Conservation (phyloP, 2,888 invertebrate species). For the Tryphoninae sp. region DNA sequence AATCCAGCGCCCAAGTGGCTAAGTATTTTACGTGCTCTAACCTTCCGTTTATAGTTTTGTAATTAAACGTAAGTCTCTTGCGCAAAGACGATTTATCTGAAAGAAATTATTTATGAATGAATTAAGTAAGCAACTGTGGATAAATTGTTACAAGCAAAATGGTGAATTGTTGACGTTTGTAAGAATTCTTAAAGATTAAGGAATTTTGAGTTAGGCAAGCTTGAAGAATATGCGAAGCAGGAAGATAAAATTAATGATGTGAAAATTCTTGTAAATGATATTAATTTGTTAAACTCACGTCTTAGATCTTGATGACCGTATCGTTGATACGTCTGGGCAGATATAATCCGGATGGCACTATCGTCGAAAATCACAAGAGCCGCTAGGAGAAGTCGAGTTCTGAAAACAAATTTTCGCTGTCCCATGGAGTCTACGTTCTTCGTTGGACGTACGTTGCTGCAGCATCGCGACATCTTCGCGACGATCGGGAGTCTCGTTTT, state of each 20-base stretch:
- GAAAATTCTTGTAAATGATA: not conserved
- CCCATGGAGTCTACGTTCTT: constrained; percentile 22
- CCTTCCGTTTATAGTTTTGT: too few relatives aligned
- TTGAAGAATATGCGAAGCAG: too few relatives aligned
- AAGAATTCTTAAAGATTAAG: too few relatives aligned
- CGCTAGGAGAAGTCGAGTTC: not conserved
- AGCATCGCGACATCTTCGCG: constrained; percentile 48
- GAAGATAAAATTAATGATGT: not conserved
- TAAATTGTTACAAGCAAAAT: too few relatives aligned
- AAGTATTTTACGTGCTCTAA: too few relatives aligned
- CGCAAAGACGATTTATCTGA: too few relatives aligned
- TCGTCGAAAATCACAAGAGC: constrained; percentile 15
- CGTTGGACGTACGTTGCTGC: constrained; percentile 21
- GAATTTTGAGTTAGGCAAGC: too few relatives aligned
- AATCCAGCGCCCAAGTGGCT: too few relatives aligned
- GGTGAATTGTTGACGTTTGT: too few relatives aligned
- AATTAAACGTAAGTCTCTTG: too few relatives aligned
- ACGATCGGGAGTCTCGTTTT: constrained; percentile 1
- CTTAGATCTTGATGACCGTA: constrained; percentile 52
- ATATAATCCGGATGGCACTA: constrained; percentile 24
- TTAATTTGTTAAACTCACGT: constrained; percentile 55
- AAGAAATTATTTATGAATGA: too few relatives aligned
- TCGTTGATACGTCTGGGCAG: constrained; percentile 25
- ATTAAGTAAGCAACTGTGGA: too few relatives aligned
- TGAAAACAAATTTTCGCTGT: not conserved